Evolutionary conservation across 2,888 invertebrate genomes (phyloP), one percentile per base, ranked within the genome.

Genomic region (Cyrtodaria siliqua): DNA sequence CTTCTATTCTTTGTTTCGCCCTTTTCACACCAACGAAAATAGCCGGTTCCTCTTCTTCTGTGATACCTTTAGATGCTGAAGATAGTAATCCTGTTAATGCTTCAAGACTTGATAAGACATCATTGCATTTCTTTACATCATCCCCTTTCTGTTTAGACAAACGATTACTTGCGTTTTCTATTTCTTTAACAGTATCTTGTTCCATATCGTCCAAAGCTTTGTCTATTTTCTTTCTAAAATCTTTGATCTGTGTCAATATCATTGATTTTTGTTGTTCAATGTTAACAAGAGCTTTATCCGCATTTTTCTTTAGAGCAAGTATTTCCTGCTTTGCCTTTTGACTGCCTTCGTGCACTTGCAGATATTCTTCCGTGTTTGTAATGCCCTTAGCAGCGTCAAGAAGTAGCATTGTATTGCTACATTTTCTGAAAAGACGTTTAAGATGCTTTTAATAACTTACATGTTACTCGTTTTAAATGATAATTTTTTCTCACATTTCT

Each of bases 1-100:
- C 64, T 9, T 49, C 26, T 20, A 79, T 66, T 40, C 47, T 74
- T 59, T 79, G 49, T 47, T 73, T 61, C 6, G 67, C 70, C 27
- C 73, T 27, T 26, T 70, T 70, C 20, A 70, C 63, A 9, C 59
- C 70, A 26, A 74, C 67, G 52, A 74, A 79, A 18, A 70, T 52
- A 0, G 49, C 27, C 0, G 66, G 23, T 27, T 69, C 68, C 9
- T 53, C 44, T 2, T 62, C 55, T 9, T 16, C 18, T 8, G 42
- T 40, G 16, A 56, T 42, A 47, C 68, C 63, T 16, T 49, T 33
- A 24, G 57, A 59, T 27, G 27, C n/a, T 1, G 33, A 23, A 18
- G 57, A 40, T 16, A 78, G 24, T 55, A 78, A 62, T 16, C 47
- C 62, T 1, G 33, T 38, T n/a, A 64, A 29, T 1, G 68, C 52